A percentile compares a stretch with the other conserved stretches of the same genome.
Evolutionary conservation across 2,888 invertebrate genomes (phyloP).

Genomic region (Phalera bucephala): DNA sequence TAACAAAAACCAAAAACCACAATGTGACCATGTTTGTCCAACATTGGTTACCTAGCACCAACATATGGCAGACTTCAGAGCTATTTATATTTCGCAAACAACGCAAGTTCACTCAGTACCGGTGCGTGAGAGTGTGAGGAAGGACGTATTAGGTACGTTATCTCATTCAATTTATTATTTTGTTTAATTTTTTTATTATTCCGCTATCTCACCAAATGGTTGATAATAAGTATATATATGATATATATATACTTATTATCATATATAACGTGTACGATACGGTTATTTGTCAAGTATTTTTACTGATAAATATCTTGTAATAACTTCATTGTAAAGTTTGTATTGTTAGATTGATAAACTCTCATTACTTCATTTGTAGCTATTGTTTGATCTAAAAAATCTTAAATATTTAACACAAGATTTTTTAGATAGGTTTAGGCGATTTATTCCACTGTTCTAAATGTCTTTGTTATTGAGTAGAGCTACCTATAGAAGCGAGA

Average conservation of each 20-base stretch:
- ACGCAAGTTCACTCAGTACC: too few species aligned
- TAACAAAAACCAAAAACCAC: too few species aligned
- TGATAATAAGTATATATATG: background rate
- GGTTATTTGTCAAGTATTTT: background rate
- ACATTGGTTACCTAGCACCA: background rate
- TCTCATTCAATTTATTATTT: slow-evolving; percentile 7
- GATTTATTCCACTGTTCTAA: too few species aligned
- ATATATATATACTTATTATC: too few species aligned
- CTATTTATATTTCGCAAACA: too few species aligned
- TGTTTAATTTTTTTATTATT: slow-evolving; percentile 2
- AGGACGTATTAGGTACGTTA: background rate
- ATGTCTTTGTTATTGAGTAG: too few species aligned
- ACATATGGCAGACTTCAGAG: background rate
- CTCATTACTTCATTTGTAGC: too few species aligned
- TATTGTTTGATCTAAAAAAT: too few species aligned
- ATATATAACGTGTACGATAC: too few species aligned
- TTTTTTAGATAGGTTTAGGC: too few species aligned
- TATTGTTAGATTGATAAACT: background rate
- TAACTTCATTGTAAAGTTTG: background rate
- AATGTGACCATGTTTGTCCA: background rate
- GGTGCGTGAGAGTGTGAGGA: background rate
- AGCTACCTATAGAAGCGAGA: too few species aligned
- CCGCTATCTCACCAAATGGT: slow-evolving; percentile 1
- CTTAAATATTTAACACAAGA: too few species aligned
- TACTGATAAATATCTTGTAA: background rate